Evolutionary conservation across 2,888 invertebrate species (phyloP).

Genomic region (Lasioglossum malachurum): DNA sequence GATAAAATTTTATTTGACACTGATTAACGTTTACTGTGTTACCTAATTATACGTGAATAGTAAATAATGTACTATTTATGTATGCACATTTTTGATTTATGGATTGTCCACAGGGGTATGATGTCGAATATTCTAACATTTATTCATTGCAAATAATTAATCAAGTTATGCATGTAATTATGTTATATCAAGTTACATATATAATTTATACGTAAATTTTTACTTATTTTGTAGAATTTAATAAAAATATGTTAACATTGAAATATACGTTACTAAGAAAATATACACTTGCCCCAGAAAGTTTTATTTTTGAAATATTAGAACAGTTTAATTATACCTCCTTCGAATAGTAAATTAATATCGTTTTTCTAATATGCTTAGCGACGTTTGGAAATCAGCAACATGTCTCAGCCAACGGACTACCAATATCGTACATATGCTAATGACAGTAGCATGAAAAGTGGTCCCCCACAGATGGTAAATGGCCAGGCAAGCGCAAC

Average conservation of each 20-base stretch:
- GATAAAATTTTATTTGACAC: not conserved
- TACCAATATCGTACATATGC: constrained; percentile 76
- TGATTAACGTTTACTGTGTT: not conserved
- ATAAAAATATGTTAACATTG: not conserved
- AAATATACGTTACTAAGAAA: not conserved
- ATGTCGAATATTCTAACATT: not conserved
- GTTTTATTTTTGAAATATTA: not conserved
- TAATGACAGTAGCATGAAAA: constrained; percentile 73
- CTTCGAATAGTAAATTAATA: not conserved
- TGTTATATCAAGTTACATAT: not conserved
- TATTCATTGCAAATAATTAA: not conserved
- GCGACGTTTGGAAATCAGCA: constrained; percentile 65
- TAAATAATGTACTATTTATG: not conserved
- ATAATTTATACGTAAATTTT: not conserved
- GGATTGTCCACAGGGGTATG: too few relatives aligned
- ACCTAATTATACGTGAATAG: not conserved
- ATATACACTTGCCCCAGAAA: not conserved
- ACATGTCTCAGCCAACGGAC: constrained; percentile 79
- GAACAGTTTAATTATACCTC: not conserved
- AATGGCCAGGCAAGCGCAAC: constrained; percentile 77
- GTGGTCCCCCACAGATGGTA: constrained; percentile 70
- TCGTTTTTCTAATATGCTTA: constrained; percentile 47
- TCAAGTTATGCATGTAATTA: not conserved
- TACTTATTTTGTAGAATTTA: not conserved
- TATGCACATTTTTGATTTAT: not conserved